phyloP scores from a whole-genome alignment of 2,113 vertebrate genomes.

The Myiagra hebetior region DNA sequence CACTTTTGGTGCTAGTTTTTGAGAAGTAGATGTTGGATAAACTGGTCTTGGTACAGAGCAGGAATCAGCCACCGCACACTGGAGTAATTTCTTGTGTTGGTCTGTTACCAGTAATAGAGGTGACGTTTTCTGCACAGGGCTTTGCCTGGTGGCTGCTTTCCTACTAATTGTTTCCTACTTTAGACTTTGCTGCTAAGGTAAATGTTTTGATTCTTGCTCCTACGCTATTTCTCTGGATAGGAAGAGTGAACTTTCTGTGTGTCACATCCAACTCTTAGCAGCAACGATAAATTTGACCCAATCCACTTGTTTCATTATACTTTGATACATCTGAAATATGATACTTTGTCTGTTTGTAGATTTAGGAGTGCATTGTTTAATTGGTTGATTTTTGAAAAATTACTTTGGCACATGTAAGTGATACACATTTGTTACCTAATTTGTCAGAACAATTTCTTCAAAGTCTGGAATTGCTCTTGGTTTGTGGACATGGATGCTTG shows the following conservation, averaged over 20 bases:
- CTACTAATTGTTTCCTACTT: neutral
- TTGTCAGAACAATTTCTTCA: neutral
- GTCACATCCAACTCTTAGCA: neutral
- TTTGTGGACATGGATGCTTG: neutral
- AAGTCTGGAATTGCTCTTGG: neutral
- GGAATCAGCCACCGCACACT: neutral
- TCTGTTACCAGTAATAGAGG: neutral
- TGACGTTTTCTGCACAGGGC: neutral
- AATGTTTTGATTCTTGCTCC: neutral
- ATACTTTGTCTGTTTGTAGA: neutral
- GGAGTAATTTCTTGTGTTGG: neutral
- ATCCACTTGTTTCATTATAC: neutral
- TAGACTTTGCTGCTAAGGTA: neutral
- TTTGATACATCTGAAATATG: neutral
- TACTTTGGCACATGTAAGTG: neutral
- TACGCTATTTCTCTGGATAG: neutral
- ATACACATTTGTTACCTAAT: neutral
- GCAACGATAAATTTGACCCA: neutral
- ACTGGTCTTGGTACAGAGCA: neutral
- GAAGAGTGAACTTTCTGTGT: accelerated
- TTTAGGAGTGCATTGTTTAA: neutral
- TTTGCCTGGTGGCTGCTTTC: neutral
- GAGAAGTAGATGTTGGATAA: neutral
- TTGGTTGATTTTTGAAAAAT: neutral
- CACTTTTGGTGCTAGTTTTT: neutral